Conservation (phyloP, 1,140 invertebrate genomes). For the Episyrphus balteatus region DNA sequence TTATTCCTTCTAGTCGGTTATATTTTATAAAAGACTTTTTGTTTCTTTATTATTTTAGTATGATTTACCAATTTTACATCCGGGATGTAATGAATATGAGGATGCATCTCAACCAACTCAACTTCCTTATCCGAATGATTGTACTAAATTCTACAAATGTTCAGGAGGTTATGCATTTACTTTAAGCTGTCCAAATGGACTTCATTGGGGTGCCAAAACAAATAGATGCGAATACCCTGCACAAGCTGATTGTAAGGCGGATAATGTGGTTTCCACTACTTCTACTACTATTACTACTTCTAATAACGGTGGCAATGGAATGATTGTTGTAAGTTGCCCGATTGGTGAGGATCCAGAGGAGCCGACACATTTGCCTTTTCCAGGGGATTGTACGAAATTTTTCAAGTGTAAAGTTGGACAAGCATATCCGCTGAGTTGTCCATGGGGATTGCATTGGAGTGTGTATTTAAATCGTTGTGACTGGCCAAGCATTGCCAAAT, state of each 20-base stretch:
- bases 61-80: no score
- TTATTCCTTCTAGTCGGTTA: neutral
- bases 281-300: conserved; percentile 1
- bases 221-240: conserved; percentile 18
- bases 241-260: neutral
- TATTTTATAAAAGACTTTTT: neutral
- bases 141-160: conserved; percentile 18
- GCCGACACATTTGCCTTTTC: conserved; percentile 4
- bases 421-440: neutral
- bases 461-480: conserved; percentile 5
- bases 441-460: conserved; percentile 8
- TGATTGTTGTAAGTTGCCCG: conserved; percentile 9
- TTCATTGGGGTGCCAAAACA: conserved; percentile 16
- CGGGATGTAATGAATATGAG: neutral
- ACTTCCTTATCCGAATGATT: conserved; percentile 14
- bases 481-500: conserved; percentile 4
- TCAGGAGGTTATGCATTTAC: conserved; percentile 2
- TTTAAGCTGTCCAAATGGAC: conserved; percentile 14
- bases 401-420: conserved; percentile 6
- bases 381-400: conserved; percentile 6
- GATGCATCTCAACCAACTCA: conserved; percentile 13
- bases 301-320: neutral
- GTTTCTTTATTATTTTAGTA: neutral
- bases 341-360: neutral
- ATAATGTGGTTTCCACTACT: neutral